Evolutionary conservation across 2,888 invertebrate species (phyloP).

Genomic region (Didymodactylos carnosus): DNA sequence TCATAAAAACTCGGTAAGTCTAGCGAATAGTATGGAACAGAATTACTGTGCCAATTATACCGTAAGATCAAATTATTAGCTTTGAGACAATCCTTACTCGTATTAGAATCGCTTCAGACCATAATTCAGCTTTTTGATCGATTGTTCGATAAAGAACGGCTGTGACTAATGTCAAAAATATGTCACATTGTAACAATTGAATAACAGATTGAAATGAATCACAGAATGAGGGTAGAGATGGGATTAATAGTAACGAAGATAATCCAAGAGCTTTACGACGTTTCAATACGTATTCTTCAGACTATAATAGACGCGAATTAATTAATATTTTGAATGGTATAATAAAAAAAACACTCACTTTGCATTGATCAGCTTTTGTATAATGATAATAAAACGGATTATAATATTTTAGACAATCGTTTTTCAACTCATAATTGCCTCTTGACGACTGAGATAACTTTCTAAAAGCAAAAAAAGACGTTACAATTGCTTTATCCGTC

Average conservation of each 20-base stretch:
- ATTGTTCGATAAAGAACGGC: slow-evolving; percentile 46
- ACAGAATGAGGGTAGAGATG: slow-evolving; percentile 55
- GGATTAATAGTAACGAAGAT: slow-evolving; percentile 42
- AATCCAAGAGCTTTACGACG: slow-evolving; percentile 44
- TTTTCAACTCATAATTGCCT: slow-evolving; percentile 74
- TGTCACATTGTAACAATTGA: slow-evolving; percentile 56
- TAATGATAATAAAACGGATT: slow-evolving; percentile 97
- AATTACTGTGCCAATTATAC: too few species aligned
- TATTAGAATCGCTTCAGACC: slow-evolving; percentile 73
- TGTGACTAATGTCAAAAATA: slow-evolving; percentile 62
- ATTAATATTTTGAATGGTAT: slow-evolving; percentile 58
- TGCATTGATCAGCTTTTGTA: slow-evolving; percentile 44
- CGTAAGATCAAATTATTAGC: too few species aligned
- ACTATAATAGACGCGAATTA: slow-evolving; percentile 25
- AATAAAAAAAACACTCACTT: slow-evolving; percentile 20
- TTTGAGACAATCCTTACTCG: slow-evolving; percentile 48
- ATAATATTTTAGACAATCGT: slow-evolving; percentile 60
- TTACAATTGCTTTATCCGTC: too few species aligned
- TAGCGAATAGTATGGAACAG: too few species aligned
- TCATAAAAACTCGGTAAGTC: too few species aligned
- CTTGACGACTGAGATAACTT: too few species aligned
- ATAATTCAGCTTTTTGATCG: slow-evolving; percentile 40
- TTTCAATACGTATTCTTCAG: slow-evolving; percentile 72
- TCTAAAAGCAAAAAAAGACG: too few species aligned
- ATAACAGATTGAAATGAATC: slow-evolving; percentile 58